phyloP scores from a whole-genome alignment of 2,888 invertebrate genomes.

The Phalangium opilio region DNA sequence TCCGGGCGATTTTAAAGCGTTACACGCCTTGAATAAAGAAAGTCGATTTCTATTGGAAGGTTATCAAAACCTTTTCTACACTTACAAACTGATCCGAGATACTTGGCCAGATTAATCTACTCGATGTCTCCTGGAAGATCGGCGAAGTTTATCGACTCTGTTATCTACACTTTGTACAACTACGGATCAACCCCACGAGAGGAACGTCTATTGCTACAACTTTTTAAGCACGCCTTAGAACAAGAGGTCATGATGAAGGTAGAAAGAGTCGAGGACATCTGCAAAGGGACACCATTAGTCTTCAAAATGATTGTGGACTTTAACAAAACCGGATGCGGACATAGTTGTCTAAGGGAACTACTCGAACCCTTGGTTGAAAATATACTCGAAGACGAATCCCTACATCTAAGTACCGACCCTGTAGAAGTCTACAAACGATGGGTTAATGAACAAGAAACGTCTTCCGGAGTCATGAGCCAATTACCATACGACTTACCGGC shows the following conservation, averaged over 20 bases:
- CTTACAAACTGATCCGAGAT: slow-evolving; percentile 57
- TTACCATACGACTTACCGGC: slow-evolving; percentile 50
- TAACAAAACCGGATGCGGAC: slow-evolving; percentile 49
- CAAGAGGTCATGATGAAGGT: slow-evolving; percentile 57
- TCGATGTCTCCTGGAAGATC: slow-evolving; percentile 54
- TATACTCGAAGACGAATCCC: slow-evolving; percentile 45
- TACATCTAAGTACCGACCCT: slow-evolving; percentile 57
- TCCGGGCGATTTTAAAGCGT: slow-evolving; percentile 29
- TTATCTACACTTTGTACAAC: slow-evolving; percentile 56
- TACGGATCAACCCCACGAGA: slow-evolving; percentile 59
- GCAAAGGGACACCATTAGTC: slow-evolving; percentile 53
- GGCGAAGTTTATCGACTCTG: slow-evolving; percentile 54
- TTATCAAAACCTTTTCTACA: slow-evolving; percentile 60
- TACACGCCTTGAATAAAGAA: slow-evolving; percentile 53
- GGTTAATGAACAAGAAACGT: slow-evolving; percentile 57
- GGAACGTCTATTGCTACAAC: slow-evolving; percentile 52
- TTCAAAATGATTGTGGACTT: slow-evolving; percentile 59
- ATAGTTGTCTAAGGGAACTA: slow-evolving; percentile 49
- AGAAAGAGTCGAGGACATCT: slow-evolving; percentile 51
- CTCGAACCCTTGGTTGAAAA: slow-evolving; percentile 51
- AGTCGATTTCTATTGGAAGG: slow-evolving; percentile 50
- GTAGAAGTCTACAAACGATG: slow-evolving; percentile 60
- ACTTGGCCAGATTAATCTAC: slow-evolving; percentile 53
- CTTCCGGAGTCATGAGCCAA: slow-evolving; percentile 53
- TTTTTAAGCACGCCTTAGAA: slow-evolving; percentile 51